These are phyloP conservation scores for Drosophila neocordata DNA, from an alignment of 1,140 invertebrate genomes.

Conservation along the genomic window DNA sequence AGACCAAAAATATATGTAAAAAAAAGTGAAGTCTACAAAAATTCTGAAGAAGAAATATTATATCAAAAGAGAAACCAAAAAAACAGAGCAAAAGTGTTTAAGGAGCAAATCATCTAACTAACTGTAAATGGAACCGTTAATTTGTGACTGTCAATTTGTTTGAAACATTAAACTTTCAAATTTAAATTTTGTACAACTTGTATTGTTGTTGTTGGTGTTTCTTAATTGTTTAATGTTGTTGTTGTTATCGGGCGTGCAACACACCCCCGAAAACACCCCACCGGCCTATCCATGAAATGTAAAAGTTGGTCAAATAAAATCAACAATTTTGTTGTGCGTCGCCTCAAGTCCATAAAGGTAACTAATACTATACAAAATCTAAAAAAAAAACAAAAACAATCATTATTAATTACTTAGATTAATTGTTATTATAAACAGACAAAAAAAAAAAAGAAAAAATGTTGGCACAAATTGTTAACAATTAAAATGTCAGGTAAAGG, in stretches of 20 bases:
- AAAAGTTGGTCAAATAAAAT: conserved; percentile 83
- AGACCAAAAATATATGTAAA: too few relatives aligned
- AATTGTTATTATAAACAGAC: neutral
- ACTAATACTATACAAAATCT: conserved; percentile 43
- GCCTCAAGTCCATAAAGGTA: conserved; percentile 80
- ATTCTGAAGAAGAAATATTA: neutral
- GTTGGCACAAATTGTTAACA: too few relatives aligned
- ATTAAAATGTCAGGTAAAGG: too few relatives aligned
- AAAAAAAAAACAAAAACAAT: neutral
- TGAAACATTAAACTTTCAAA: neutral
- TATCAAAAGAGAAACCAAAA: neutral
- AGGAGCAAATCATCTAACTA: neutral
- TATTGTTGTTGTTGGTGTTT: conserved; percentile 1
- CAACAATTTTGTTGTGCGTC: conserved; percentile 81
- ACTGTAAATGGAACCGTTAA: conserved; percentile 1
- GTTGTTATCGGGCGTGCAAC: conserved; percentile 31
- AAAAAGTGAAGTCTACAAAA: neutral
- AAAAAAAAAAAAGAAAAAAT: too few relatives aligned
- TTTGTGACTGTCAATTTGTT: neutral
- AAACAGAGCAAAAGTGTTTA: neutral
- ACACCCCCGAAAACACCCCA: conserved; percentile 33
- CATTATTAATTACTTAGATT: neutral
- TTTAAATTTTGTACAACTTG: neutral
- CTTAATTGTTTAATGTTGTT: conserved; percentile 41
- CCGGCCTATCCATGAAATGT: conserved; percentile 82